These are phyloP conservation scores for Orius laevigatus DNA, from an alignment of 1,140 invertebrate species.

Conservation along the genomic window DNA sequence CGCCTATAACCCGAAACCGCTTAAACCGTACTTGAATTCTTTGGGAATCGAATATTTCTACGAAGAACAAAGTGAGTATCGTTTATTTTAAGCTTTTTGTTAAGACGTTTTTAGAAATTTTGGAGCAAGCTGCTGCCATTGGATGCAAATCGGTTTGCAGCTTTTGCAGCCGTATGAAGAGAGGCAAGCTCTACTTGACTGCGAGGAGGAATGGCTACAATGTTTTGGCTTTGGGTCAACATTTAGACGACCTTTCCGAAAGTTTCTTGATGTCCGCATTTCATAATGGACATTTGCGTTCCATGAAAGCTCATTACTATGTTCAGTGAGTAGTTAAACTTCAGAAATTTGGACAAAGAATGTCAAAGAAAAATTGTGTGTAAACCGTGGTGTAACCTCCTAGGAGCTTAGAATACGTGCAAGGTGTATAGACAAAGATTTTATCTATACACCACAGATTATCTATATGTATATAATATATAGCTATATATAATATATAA, in stretches of 20 bases:
- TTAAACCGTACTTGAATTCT: conserved; percentile 47
- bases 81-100: too few species aligned
- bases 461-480: too few species aligned
- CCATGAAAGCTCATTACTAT: conserved; percentile 70
- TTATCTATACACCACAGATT: too few species aligned
- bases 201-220: conserved; percentile 65
- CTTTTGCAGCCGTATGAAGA: conserved; percentile 49
- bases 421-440: too few species aligned
- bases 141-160: conserved; percentile 44
- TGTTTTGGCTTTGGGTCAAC: conserved; percentile 70
- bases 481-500: too few species aligned
- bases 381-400: too few species aligned
- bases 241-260: conserved; percentile 69
- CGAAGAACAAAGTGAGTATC: conserved; percentile 38
- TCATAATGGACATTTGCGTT: conserved; percentile 57
- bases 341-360: background rate
- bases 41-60: conserved; percentile 54
- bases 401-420: too few species aligned
- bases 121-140: conserved; percentile 27
- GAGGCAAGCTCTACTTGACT: conserved; percentile 54
- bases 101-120: conserved; percentile 16
- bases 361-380: too few species aligned
- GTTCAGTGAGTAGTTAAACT: conserved; percentile 31
- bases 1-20: conserved; percentile 44
- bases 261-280: conserved; percentile 71